These are phyloP conservation scores for Vombatus ursinus DNA, from an alignment of 2,113 vertebrate genomes.

Conservation along the genomic window DNA sequence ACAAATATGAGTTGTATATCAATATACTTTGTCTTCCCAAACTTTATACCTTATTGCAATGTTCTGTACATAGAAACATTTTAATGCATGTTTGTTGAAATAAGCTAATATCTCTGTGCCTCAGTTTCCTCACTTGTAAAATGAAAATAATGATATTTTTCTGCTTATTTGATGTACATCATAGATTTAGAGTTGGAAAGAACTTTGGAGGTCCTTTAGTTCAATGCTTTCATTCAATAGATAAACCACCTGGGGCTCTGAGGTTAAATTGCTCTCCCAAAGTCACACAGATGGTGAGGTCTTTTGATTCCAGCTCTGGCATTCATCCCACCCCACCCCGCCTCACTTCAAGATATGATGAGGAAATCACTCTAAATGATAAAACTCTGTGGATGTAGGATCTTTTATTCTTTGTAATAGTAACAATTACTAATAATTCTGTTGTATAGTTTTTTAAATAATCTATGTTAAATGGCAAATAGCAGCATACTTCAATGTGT, in stretches of 20 bases:
- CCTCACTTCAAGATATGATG: not conserved
- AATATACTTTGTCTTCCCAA: no score
- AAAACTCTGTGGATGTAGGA: not conserved
- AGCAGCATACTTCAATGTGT: not conserved
- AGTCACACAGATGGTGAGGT: rapidly evolving
- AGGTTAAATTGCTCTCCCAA: no score
- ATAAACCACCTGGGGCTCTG: rapidly evolving
- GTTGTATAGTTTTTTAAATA: not conserved
- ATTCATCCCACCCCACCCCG: no score
- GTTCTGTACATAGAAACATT: no score
- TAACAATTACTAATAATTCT: not conserved
- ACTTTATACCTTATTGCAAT: no score
- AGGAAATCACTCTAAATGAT: not conserved
- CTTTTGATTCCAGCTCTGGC: no score
- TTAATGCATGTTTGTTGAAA: no score
- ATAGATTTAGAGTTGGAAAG: not conserved
- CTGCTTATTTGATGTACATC: not conserved
- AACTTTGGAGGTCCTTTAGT: rapidly evolving
- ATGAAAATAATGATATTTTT: no score
- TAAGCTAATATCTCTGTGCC: not conserved
- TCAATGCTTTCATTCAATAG: rapidly evolving
- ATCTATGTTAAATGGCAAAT: not conserved
- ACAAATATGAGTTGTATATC: no score
- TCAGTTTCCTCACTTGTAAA: not conserved
- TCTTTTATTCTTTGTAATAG: not conserved